Base-by-base conservation (phyloP, 1,140 invertebrate genomes). In the Neocloeon triangulifer region DNA sequence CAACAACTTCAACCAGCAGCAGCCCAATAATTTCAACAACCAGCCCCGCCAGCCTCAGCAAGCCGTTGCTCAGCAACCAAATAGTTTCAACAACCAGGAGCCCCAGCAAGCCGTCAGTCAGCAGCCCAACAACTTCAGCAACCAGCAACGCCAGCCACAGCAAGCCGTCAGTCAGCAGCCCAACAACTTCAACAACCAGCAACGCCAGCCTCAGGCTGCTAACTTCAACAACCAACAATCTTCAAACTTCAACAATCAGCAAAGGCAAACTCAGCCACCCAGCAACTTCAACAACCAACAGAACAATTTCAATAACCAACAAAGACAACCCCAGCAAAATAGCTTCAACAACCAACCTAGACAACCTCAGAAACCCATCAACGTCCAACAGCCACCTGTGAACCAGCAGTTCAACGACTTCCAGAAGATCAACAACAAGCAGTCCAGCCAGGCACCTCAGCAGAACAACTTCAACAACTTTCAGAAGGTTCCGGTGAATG, bases 291-390 rank as follows among this genome's bases (percentile, higher is more conserved):
- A 22, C 27, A 51, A 55, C 15, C 37, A 45, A 4, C 58, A 59
- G n/a, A 58, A 65, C 34, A 53, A 69, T n/a, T 60, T 64, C 10
- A 37, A 8, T 10, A 9, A 8, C 26, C 7, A 21, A 25, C 22
- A 6, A 26, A 20, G 19, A 46, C 19, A 48, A 46, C 13, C 38
- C 0, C 21, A 44, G 33, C 30, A 32, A 38, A 35, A 49, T 29
- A 16, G 28, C 33, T 2, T 40, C 39, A 1, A 36, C 48, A 2
- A 38, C 41, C 14, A 51, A 45, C 14, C 47, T n/a, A n/a, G n/a
- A 46, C 32, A 46, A 43, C 30, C 46, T 48, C 2, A 45, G 32
- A 10, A 50, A 38, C 2, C 18, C 17, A 43, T 30, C 23, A 32
- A 10, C 10, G 16, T 6, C 14, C 17, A 32, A 34, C 18, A 25